Evolutionary conservation across 2,797 vertebrate species (phyloP).

Genomic region (Scomberomorus guttatus): DNA sequence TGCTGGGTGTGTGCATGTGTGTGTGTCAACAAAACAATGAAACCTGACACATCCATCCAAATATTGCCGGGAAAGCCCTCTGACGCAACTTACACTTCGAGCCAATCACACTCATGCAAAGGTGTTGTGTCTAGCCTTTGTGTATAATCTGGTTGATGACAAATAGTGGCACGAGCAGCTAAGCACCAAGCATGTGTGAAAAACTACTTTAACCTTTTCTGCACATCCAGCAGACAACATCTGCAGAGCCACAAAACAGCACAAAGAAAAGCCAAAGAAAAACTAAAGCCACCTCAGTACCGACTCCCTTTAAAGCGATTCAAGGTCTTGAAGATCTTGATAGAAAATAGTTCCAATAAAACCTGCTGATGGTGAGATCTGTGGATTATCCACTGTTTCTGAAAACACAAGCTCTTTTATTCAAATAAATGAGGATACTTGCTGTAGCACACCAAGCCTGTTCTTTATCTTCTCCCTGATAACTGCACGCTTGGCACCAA

Average conservation of each 20-base stretch:
- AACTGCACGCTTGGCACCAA: not conserved
- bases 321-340: not conserved
- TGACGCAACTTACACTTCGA: constrained; percentile 35
- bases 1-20: constrained; percentile 15
- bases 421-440: not conserved
- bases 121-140: constrained; percentile 45
- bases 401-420: constrained; percentile 5
- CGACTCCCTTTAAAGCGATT: not conserved
- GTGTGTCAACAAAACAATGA: constrained; percentile 58
- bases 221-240: constrained; percentile 8
- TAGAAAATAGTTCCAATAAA: not conserved
- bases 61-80: constrained; percentile 63
- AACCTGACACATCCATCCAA: constrained; percentile 63
- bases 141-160: constrained; percentile 53
- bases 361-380: not conserved
- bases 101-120: constrained; percentile 51
- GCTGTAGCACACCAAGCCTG: not conserved
- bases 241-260: constrained; percentile 3
- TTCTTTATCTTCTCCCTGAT: not conserved
- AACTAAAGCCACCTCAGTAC: not conserved
- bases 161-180: constrained; percentile 32
- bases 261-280: not conserved
- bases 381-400: not conserved
- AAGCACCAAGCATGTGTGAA: not conserved
- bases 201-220: not conserved